Conservation (phyloP, 1,140 invertebrate species). For the Drosophila erecta region DNA sequence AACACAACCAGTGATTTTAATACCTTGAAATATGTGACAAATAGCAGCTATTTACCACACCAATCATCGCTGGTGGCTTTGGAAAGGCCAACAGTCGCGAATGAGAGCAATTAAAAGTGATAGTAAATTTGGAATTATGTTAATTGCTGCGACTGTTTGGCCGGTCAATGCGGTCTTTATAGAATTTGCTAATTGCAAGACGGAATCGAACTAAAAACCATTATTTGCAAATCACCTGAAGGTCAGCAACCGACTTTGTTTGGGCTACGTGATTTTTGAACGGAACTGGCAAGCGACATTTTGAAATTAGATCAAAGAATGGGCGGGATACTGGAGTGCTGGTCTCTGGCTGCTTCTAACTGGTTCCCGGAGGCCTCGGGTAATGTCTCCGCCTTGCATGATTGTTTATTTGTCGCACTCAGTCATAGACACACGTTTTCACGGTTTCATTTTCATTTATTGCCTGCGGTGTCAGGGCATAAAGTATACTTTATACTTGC, state of each 20-base stretch:
- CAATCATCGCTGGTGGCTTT: slow-evolving; percentile 42
- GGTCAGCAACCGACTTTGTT: slow-evolving; percentile 28
- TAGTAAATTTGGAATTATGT: slow-evolving; percentile 72
- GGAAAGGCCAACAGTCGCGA: slow-evolving; percentile 56
- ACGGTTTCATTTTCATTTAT: slow-evolving; percentile 62
- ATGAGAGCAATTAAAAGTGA: slow-evolving; percentile 72
- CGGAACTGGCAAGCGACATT: slow-evolving; percentile 30
- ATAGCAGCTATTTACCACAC: slow-evolving; percentile 1
- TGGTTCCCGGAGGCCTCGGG: slow-evolving; percentile 13
- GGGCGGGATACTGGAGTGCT: slow-evolving; percentile 18
- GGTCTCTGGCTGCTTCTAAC: neutral
- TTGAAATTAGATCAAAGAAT: slow-evolving; percentile 17
- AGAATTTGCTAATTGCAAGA: slow-evolving; percentile 61
- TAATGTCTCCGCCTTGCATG: slow-evolving; percentile 18
- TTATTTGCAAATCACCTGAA: slow-evolving; percentile 58
- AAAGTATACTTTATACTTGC: slow-evolving; percentile 44
- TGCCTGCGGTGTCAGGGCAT: slow-evolving; percentile 49
- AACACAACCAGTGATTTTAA: slow-evolving; percentile 16
- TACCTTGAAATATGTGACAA: slow-evolving; percentile 30
- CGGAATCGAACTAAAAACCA: slow-evolving; percentile 71
- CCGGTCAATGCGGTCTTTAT: slow-evolving; percentile 45
- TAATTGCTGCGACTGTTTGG: slow-evolving; percentile 61
- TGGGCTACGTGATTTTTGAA: slow-evolving; percentile 50
- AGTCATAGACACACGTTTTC: slow-evolving; percentile 23
- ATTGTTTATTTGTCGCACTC: slow-evolving; percentile 30